phyloP scores from a whole-genome alignment of 2,888 invertebrate genomes.

The Catocala nupta region DNA sequence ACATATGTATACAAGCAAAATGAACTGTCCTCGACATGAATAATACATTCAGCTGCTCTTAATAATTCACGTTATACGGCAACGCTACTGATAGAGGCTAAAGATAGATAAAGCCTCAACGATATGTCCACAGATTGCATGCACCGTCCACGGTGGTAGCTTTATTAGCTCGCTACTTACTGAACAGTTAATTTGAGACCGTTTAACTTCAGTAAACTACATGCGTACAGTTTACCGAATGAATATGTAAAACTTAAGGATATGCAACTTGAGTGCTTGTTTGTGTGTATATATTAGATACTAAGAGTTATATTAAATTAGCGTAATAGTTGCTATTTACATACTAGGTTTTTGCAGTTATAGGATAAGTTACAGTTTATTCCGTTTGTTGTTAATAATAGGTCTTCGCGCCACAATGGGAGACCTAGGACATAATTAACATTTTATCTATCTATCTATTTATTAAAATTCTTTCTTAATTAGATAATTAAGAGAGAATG shows the following conservation, averaged over 20 bases:
- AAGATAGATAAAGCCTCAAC: constrained; percentile 31
- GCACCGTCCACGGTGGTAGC: constrained; percentile 27
- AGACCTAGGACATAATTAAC: no score
- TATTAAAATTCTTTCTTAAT: no score
- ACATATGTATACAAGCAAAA: background rate
- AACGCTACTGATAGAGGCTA: constrained; percentile 19
- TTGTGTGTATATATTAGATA: no score
- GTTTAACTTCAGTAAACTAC: constrained; percentile 30
- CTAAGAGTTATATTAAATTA: no score
- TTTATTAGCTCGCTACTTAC: constrained; percentile 49
- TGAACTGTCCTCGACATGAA: background rate
- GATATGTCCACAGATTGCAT: constrained; percentile 45
- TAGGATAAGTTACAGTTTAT: no score
- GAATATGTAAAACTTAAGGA: constrained; percentile 44
- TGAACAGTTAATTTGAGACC: constrained; percentile 47
- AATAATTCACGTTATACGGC: constrained; percentile 23
- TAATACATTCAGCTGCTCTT: constrained; percentile 1
- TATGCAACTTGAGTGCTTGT: no score
- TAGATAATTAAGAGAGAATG: no score
- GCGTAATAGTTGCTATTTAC: no score
- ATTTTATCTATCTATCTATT: no score
- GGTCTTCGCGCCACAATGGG: no score
- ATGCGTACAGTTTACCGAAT: constrained; percentile 23
- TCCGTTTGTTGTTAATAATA: no score
- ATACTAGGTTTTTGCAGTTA: no score